Percentiles rank a stretch among this genome's conserved stretches.
phyloP scores from a whole-genome alignment of 2,888 invertebrate genomes.

The Mythimna loreyi region DNA sequence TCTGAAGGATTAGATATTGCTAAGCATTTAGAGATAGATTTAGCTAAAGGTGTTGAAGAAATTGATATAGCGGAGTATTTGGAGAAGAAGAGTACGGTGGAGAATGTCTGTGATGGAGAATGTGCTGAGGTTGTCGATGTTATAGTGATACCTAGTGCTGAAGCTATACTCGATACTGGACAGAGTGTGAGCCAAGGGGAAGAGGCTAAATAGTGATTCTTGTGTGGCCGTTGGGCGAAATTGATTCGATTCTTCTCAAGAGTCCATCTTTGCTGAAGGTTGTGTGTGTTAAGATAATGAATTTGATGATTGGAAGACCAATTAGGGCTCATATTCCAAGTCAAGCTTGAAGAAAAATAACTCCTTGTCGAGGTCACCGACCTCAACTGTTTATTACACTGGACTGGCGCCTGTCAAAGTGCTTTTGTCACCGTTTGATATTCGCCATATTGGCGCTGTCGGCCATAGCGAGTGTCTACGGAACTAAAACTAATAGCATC shows the following conservation, averaged over 20 bases:
- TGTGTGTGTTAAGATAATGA: background rate
- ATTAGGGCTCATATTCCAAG: background rate
- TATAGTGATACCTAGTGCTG: slow-evolving; percentile 85
- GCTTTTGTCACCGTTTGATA: too few species aligned
- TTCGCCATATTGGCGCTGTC: too few species aligned
- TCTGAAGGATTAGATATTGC: slow-evolving; percentile 76
- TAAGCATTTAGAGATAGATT: slow-evolving; percentile 68
- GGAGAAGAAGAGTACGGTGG: slow-evolving; percentile 66
- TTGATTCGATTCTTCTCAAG: slow-evolving; percentile 24
- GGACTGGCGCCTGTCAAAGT: too few species aligned
- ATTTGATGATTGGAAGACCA: background rate
- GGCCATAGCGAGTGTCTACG: too few species aligned
- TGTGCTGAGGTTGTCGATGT: slow-evolving; percentile 83
- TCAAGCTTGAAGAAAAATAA: too few species aligned
- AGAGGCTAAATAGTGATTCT: slow-evolving; percentile 36
- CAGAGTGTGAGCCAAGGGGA: slow-evolving; percentile 61
- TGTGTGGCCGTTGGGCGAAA: slow-evolving; percentile 38
- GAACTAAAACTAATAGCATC: too few species aligned
- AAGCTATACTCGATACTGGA: slow-evolving; percentile 83
- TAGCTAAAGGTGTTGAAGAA: slow-evolving; percentile 36
- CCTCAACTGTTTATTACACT: too few species aligned
- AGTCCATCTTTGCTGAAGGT: background rate
- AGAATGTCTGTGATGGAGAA: slow-evolving; percentile 70
- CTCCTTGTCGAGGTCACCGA: too few species aligned
- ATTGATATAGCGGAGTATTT: slow-evolving; percentile 66